Evolutionary conservation across 2,888 invertebrate genomes (phyloP), one percentile per base, ranked within the genome.

Genomic region (Pseudococcus longispinus): DNA sequence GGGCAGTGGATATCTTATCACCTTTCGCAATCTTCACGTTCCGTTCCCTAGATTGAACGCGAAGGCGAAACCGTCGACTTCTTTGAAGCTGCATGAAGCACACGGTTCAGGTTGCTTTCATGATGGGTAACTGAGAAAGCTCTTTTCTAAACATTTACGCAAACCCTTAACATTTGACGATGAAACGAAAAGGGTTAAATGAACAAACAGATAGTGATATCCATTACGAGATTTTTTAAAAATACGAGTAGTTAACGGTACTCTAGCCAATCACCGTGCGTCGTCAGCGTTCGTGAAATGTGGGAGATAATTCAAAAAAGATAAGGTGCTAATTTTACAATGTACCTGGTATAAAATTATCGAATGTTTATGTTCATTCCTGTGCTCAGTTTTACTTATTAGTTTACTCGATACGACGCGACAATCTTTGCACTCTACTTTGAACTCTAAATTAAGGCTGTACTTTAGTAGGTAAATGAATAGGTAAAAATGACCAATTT

Each of bases 1-100:
- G 77, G 32, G 77, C 77, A 80, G 42, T 80, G 77, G 77, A 80
- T 80, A 80, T 80, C 77, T 80, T 42, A 80, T 80, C 77, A 42
- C 42, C 20, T 80, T 80, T 80, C 77, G 20, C 20, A 80, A 80
- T 80, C 77, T 80, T 42, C 77, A 42, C n/a, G 32, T 37, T 70
- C 70, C 70, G 32, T 37, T 80, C 20, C 77, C 77, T 80, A 6
- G 13, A 80, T 42, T 80, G 70, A 29, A 70, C 18, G 18, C 29
- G 70, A 70, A 70, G 5, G 29, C 29, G 70, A 70, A 80, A 80
- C 42, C 77, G 42, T 80, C 29, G 77, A 80, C 77, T 42, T 80
- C 77, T 80, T 80, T 80, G 42, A 80, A 80, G 77, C 20, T 80
- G 23, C 23, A 60, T 20, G 9, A 4, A 23, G 23, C 11, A 20